Base-by-base conservation (phyloP, 2,113 vertebrate species). In the Myrmecophaga tridactyla region DNA sequence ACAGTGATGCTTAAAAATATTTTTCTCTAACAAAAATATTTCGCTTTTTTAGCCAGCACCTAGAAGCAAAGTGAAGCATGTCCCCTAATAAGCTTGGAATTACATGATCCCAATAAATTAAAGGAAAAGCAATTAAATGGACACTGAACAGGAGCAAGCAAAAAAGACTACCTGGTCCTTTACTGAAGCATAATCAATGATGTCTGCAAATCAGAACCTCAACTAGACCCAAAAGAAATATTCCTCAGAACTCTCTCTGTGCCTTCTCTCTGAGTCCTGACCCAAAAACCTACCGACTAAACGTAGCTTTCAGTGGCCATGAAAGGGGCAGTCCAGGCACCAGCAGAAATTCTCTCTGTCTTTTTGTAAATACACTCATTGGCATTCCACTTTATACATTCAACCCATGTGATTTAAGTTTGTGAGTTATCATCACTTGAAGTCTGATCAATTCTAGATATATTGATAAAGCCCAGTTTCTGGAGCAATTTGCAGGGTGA, bases 21-120 rank as follows among this genome's bases (percentile, higher is more conserved):
- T 78, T 92, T 92, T 70, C n/a, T 53, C 7, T 84, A 65, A 89
- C 70, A 80, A 82, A 81, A 92, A 72, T 81, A 69, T 86, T 31
- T 87, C 65, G 25, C n/a, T 84, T 51, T 90, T 90, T 67, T 69
- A 93, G 56, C 31, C 4, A 36, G 29, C 34, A 51, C 53, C 39
- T 81, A 11, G 46, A 48, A 31, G 60, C 36, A 70, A 82, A 91
- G 56, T 34, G 56, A 94, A 85, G 31, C 43, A 31, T 39, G 8
- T 17, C n/a, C 20, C 56, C 48, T 43, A 31, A 76, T 75, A 46
- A 73, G 72, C 56, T 39, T 48, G 41, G 25, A 89, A 60, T 39
- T 9, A 78, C 76, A 25, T 4, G 23, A 46, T 12, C 4, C 78
- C 13, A 31, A 60, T 21, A 14, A 51, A 58, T 23, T 23, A 58